phyloP scores from a whole-genome alignment of 2,888 invertebrate species.

The Digitonthophagus gazella region DNA sequence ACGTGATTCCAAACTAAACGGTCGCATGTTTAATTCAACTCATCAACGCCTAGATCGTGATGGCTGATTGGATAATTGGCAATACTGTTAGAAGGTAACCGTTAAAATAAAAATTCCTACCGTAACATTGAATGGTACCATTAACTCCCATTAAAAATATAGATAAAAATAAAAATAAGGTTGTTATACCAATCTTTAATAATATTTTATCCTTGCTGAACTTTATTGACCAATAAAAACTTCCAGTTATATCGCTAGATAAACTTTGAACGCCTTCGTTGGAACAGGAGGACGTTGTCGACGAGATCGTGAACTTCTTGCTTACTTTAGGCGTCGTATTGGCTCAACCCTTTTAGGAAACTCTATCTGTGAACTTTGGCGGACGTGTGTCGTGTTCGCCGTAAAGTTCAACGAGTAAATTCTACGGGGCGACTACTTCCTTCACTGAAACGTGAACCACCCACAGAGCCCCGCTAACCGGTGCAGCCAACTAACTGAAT shows the following conservation, averaged over 20 bases:
- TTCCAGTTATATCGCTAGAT: not conserved
- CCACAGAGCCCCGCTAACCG: not conserved
- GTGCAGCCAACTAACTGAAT: not conserved
- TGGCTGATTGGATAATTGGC: not conserved
- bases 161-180: too few relatives aligned
- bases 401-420: not conserved
- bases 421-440: not conserved
- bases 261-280: not conserved
- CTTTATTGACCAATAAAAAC: not conserved
- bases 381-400: not conserved
- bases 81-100: not conserved
- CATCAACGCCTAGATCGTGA: not conserved
- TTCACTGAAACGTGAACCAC: not conserved
- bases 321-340: not conserved
- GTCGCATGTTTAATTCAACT: not conserved
- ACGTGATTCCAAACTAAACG: not conserved
- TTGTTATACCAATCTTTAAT: not conserved
- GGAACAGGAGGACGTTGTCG: not conserved
- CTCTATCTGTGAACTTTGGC: not conserved
- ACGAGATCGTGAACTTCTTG: not conserved
- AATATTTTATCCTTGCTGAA: not conserved
- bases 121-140: not conserved
- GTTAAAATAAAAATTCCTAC: not conserved
- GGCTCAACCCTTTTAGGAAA: not conserved
- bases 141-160: not conserved